phyloP scores from a whole-genome alignment of 2,888 invertebrate species.

The Lepeophtheirus nordmannii region DNA sequence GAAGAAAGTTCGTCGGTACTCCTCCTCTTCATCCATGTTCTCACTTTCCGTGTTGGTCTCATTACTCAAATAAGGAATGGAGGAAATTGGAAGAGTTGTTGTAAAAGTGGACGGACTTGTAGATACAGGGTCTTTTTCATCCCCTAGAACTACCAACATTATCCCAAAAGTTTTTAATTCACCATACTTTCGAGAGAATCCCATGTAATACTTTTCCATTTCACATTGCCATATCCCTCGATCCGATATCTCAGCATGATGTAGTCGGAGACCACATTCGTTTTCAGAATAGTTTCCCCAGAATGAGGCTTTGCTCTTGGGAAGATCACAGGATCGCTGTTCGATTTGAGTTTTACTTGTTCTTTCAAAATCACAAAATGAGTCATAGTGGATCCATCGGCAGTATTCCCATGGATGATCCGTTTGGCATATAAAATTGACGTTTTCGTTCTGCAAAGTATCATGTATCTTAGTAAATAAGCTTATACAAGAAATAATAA shows the following conservation, averaged over 20 bases:
- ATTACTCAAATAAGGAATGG: not conserved
- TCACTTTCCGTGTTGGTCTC: not conserved
- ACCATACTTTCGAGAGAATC: conserved; percentile 19
- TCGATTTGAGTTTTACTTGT: not conserved
- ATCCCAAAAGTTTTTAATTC: not conserved
- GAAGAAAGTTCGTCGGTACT: not conserved
- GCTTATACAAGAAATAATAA: too few relatives aligned
- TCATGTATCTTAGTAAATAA: too few relatives aligned
- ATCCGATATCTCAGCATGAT: not conserved
- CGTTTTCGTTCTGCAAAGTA: conserved; percentile 13
- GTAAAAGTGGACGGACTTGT: not conserved
- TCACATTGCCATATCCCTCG: conserved; percentile 19
- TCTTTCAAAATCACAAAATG: conserved; percentile 21
- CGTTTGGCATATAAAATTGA: conserved; percentile 8
- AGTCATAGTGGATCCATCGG: conserved; percentile 16
- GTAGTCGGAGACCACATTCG: conserved; percentile 13
- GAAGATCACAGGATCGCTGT: conserved; percentile 7
- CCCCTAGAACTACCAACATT: not conserved
- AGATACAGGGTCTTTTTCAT: not conserved
- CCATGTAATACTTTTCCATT: conserved; percentile 22
- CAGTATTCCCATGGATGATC: conserved; percentile 22
- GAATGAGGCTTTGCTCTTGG: conserved; percentile 2
- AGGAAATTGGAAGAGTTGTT: not conserved
- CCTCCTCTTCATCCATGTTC: not conserved
- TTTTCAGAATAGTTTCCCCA: conserved; percentile 8